Conservation (phyloP, 64 coral and sea anemone genomes). For the Montipora sp. region DNA sequence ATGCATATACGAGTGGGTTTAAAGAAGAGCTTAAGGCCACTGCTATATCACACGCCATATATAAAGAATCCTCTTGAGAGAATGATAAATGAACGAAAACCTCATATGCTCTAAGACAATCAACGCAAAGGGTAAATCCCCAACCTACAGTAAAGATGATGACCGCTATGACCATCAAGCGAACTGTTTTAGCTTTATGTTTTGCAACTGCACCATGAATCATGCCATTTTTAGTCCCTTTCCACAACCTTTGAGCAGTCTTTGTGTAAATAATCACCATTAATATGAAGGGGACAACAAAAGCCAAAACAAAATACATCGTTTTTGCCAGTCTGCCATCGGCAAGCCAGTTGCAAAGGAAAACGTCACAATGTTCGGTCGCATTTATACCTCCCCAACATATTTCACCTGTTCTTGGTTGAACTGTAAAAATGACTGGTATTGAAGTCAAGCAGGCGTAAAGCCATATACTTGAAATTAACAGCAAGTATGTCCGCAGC, state of each 20-base stretch:
- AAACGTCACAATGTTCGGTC: background rate
- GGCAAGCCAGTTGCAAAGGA: background rate
- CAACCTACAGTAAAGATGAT: too few species aligned
- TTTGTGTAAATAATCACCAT: conserved; percentile 11
- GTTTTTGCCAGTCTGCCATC: conserved; percentile 15
- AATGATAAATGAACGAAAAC: background rate
- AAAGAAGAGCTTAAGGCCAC: too few species aligned
- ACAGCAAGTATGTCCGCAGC: too few species aligned
- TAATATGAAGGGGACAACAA: conserved; percentile 13
- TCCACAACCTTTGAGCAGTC: conserved; percentile 4
- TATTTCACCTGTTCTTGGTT: background rate
- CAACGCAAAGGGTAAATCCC: too few species aligned
- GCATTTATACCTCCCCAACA: background rate
- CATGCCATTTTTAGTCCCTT: background rate
- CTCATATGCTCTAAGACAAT: too few species aligned
- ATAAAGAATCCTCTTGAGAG: too few species aligned
- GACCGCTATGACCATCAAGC: background rate
- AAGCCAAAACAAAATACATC: background rate
- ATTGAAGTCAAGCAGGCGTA: background rate
- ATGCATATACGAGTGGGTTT: too few species aligned
- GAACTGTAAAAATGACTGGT: too few species aligned
- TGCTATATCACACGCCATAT: too few species aligned
- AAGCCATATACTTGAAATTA: background rate
- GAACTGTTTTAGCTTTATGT: conserved; percentile 7
- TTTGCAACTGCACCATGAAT: conserved; percentile 24